phyloP scores from a whole-genome alignment of 23 tunicate genomes.

The Halocynthia roretzi region DNA sequence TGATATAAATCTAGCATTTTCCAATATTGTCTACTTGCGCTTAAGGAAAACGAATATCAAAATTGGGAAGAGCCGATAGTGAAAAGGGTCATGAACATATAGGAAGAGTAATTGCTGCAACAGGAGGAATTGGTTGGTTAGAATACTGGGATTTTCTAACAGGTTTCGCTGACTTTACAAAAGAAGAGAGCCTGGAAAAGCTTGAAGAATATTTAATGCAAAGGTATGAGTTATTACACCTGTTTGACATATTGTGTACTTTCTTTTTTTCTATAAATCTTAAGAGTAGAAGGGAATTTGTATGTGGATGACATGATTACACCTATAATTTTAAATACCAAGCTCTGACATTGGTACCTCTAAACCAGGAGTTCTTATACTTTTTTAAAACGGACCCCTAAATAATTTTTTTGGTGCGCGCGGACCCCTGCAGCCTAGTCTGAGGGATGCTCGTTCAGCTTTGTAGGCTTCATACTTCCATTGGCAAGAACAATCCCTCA shows the following conservation, averaged over 20 bases:
- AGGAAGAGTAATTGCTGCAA: slow-evolving; percentile 56
- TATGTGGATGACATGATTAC: background rate
- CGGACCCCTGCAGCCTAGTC: no score
- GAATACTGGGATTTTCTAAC: slow-evolving; percentile 84
- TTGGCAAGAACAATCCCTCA: no score
- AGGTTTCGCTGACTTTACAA: slow-evolving; percentile 67
- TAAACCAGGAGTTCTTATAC: background rate
- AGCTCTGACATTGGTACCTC: no score
- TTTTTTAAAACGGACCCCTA: no score
- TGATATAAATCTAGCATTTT: no score
- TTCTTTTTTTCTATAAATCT: background rate
- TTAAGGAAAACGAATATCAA: slow-evolving; percentile 25
- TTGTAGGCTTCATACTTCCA: no score
- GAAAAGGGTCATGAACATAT: slow-evolving; percentile 83
- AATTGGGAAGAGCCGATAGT: slow-evolving; percentile 49
- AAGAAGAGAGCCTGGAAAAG: slow-evolving; percentile 29
- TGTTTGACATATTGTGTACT: background rate
- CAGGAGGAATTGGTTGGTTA: slow-evolving; percentile 39
- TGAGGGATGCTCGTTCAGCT: no score
- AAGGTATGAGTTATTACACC: background rate
- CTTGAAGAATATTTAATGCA: slow-evolving; percentile 44
- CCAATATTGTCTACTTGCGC: background rate
- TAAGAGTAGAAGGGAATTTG: background rate
- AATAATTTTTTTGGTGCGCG: no score
- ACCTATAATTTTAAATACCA: background rate